A percentile compares a stretch with the other conserved stretches of the same genome.
phyloP scores from a whole-genome alignment of 2,797 vertebrate species.

The Rhinogobio ventralis region DNA sequence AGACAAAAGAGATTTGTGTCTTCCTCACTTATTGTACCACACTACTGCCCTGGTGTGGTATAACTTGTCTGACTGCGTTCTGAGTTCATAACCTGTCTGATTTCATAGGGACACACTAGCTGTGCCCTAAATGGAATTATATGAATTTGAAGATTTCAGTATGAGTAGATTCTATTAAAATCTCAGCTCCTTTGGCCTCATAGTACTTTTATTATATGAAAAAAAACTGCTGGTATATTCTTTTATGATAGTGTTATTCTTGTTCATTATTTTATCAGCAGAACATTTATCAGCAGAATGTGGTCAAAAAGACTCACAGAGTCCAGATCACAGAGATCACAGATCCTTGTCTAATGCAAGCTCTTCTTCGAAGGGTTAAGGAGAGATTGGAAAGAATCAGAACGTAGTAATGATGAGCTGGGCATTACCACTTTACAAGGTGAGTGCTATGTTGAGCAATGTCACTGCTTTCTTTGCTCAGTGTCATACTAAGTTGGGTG shows the following conservation, averaged over 20 bases:
- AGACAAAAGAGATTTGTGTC: neutral
- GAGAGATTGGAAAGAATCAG: neutral
- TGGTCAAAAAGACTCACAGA: neutral
- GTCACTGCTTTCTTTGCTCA: slow-evolving; percentile 55
- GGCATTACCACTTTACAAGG: slow-evolving; percentile 29
- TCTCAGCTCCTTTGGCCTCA: too few relatives aligned
- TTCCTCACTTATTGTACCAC: neutral
- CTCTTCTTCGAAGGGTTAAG: neutral
- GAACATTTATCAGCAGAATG: too few relatives aligned
- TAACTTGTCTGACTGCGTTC: too few relatives aligned
- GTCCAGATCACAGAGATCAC: neutral
- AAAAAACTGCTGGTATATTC: neutral
- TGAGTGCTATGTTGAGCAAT: slow-evolving; percentile 44
- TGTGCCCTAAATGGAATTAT: too few relatives aligned
- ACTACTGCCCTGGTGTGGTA: too few relatives aligned
- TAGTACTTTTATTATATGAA: neutral
- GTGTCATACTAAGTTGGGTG: slow-evolving; percentile 54
- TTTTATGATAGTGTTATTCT: too few relatives aligned
- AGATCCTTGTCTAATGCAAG: too few relatives aligned
- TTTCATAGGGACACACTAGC: too few relatives aligned
- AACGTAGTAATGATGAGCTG: slow-evolving; percentile 24
- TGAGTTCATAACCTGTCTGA: too few relatives aligned
- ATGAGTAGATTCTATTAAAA: too few relatives aligned
- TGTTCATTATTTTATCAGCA: too few relatives aligned
- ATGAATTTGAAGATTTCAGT: too few relatives aligned